phyloP scores from a whole-genome alignment of 2,888 invertebrate species.

The Boloria euphrosyne region DNA sequence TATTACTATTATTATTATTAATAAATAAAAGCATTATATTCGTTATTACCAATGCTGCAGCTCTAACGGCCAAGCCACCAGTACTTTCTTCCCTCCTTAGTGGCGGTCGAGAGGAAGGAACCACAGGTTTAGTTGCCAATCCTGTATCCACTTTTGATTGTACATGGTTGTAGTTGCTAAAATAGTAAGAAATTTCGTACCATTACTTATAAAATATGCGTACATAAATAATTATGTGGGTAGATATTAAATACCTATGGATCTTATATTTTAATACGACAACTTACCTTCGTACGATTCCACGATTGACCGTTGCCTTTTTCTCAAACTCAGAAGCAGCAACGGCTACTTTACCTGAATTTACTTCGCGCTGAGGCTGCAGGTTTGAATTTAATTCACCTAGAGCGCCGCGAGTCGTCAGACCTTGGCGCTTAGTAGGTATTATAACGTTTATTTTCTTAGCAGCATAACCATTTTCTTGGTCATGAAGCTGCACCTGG shows the following conservation, averaged over 20 bases:
- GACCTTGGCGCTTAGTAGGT: constrained; percentile 60
- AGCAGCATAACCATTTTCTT: constrained; percentile 64
- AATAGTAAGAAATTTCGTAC: constrained; percentile 5
- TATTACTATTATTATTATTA: not conserved
- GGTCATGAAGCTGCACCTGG: constrained; percentile 63
- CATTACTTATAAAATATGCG: not conserved
- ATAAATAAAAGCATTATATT: not conserved
- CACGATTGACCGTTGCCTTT: constrained; percentile 56
- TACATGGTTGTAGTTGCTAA: constrained; percentile 73
- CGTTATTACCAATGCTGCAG: constrained; percentile 57
- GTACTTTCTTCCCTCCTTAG: constrained; percentile 74
- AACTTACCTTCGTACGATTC: constrained; percentile 55
- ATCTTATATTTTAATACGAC: not conserved
- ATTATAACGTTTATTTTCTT: constrained; percentile 57
- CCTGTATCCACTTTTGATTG: constrained; percentile 76
- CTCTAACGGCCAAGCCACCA: constrained; percentile 61
- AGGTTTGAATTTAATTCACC: constrained; percentile 72
- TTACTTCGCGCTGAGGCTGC: constrained; percentile 58
- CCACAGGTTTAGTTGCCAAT: constrained; percentile 49
- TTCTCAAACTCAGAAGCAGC: constrained; percentile 68
- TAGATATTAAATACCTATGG: constrained; percentile 38
- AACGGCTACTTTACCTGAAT: constrained; percentile 61
- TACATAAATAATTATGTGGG: constrained; percentile 35
- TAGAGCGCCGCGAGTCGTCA: constrained; percentile 65
- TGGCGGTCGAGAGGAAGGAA: constrained; percentile 60